These are phyloP conservation scores for Drosophila ercepeae DNA, from an alignment of 1,140 invertebrate species.

Conservation along the genomic window DNA sequence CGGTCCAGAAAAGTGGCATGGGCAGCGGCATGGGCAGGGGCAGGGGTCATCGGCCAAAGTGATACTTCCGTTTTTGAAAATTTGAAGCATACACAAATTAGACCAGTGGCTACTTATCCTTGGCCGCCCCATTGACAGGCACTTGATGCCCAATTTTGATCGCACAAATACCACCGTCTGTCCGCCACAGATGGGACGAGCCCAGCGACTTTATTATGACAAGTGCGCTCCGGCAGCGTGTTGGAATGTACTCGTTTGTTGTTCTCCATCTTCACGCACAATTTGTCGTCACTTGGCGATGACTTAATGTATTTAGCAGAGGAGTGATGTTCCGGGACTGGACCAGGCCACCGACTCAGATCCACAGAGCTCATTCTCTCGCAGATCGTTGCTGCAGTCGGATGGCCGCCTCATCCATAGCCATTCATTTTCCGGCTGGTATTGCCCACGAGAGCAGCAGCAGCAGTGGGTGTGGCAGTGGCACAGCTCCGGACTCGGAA, in stretches of 20 bases:
- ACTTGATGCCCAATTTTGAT: slow-evolving; percentile 57
- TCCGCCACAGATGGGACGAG: slow-evolving; percentile 10
- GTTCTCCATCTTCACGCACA: slow-evolving; percentile 72
- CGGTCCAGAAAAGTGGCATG: slow-evolving; percentile 9
- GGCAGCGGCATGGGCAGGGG: not conserved
- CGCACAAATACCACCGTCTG: slow-evolving; percentile 49
- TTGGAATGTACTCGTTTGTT: slow-evolving; percentile 19
- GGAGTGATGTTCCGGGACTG: not conserved
- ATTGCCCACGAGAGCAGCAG: slow-evolving; percentile 32
- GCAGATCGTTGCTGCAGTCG: slow-evolving; percentile 20
- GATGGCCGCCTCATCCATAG: slow-evolving; percentile 30
- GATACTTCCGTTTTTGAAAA: slow-evolving; percentile 50
- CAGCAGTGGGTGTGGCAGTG: slow-evolving; percentile 21
- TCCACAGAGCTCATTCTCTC: slow-evolving; percentile 39
- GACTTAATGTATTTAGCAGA: slow-evolving; percentile 83
- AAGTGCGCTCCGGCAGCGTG: slow-evolving; percentile 55
- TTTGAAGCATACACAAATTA: slow-evolving; percentile 16
- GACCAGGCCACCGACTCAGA: slow-evolving; percentile 8
- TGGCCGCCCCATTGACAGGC: slow-evolving; percentile 15
- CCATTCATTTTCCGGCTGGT: slow-evolving; percentile 29
- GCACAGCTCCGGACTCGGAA: slow-evolving; percentile 47
- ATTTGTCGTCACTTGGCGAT: slow-evolving; percentile 82
- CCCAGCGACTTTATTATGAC: slow-evolving; percentile 62
- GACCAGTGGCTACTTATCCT: slow-evolving; percentile 33
- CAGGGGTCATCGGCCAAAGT: slow-evolving; percentile 2